These are phyloP conservation scores for Damaliscus lunatus DNA, from an alignment of 2,113 vertebrate species.

Conservation along the genomic window DNA sequence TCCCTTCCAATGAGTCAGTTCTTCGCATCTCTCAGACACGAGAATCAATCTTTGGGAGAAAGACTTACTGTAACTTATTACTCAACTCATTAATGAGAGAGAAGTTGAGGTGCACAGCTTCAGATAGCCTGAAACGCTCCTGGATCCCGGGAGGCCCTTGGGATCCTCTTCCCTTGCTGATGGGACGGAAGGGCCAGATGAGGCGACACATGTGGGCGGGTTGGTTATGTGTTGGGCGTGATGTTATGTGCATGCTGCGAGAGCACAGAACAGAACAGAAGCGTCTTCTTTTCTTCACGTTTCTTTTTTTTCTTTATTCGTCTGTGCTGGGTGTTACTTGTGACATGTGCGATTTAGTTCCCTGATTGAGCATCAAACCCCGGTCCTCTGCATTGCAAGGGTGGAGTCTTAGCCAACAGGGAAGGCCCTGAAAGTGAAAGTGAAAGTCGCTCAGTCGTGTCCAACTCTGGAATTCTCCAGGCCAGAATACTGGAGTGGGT, in stretches of 20 bases:
- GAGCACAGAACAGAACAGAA: rapidly evolving
- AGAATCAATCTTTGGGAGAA: rapidly evolving
- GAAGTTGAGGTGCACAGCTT: too few relatives aligned
- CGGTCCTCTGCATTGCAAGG: background rate
- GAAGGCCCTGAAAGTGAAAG: background rate
- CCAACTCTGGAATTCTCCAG: background rate
- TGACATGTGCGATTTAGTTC: rapidly evolving
- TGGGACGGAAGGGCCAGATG: background rate
- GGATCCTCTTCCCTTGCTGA: background rate
- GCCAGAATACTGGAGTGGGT: background rate
- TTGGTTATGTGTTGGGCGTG: too few relatives aligned
- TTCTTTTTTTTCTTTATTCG: background rate
- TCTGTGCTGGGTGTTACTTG: background rate
- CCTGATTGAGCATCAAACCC: background rate
- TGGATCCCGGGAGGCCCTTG: background rate
- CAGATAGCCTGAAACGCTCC: background rate
- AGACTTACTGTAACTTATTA: background rate
- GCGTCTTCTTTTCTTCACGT: background rate
- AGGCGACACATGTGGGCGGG: rapidly evolving
- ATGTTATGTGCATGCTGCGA: background rate
- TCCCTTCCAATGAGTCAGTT: too few relatives aligned
- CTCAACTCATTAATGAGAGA: too few relatives aligned
- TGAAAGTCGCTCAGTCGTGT: rapidly evolving
- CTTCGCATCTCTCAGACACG: too few relatives aligned
- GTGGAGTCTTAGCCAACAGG: background rate